Evolutionary conservation across 2,113 vertebrate species (phyloP), one percentile per base, ranked within the genome.

Genomic region (Anhinga anhinga): DNA sequence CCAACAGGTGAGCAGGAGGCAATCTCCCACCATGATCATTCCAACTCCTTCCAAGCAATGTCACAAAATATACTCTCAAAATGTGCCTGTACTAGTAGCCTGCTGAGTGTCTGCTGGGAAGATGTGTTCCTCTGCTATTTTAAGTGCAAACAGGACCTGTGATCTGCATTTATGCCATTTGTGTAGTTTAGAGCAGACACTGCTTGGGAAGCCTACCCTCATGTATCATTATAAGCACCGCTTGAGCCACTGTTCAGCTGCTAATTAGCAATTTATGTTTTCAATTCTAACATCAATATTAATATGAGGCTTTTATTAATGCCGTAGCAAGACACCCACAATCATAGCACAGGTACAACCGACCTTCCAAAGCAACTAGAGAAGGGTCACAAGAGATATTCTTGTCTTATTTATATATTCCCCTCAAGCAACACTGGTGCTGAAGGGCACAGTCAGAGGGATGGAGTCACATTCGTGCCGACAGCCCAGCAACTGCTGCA

Each of bases 241-340:
- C 74, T 82, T 1, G 0, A 87, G 78, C 62, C 52, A 30, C 66
- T 17, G 12, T 53, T 90, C 49, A 58, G 78, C 82, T 91, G 78
- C 89, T 97, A 96, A 91, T 96, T 96, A 96, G 66, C 58, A 90
- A 93, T 78, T 88, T 80, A 86, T 62, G 81, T 82, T 93, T 95
- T 49, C 44, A 79, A 89, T 82, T 91, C 58, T 58, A 88, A 76
- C 91, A 87, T 87, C 86, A 77, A 67, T 91, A 92, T 93, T 65
- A 89, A 79, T 14, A 88, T 9, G 56, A 94, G 52, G 40, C 49
- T 91, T 94, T 93, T 86, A 96, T 90, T 85, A 90, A 70, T 19
- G 18, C 19, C 52, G 42, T 3, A 58, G 61, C 1, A 1, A 94
- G 55, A 76, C 1, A 0, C 44, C 66, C 36, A 61, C 45, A 52